A percentile compares a stretch with the other conserved stretches of the same genome.
These are phyloP conservation scores for Holocentrus rufus DNA, from an alignment of 2,797 vertebrate species.

Conservation along the genomic window DNA sequence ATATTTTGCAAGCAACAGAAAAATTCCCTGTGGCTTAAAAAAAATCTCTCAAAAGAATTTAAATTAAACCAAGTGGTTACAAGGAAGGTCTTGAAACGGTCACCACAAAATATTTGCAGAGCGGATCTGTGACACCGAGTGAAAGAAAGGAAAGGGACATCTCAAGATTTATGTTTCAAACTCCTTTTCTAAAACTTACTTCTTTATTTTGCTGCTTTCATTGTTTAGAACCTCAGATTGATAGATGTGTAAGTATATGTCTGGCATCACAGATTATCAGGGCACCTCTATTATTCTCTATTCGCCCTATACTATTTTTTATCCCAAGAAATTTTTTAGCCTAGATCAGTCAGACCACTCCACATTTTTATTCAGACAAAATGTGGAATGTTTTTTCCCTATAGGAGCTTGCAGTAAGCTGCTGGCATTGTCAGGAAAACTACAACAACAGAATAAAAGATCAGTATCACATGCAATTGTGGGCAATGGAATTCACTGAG, in stretches of 20 bases:
- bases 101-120: background rate
- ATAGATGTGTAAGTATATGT: background rate
- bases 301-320: background rate
- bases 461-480: slow-evolving; percentile 1
- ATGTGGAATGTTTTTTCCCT: background rate
- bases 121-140: background rate
- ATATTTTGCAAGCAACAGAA: background rate
- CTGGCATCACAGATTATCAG: background rate
- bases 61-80: background rate
- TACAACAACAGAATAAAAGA: slow-evolving; percentile 7
- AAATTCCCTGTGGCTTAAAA: background rate
- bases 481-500: slow-evolving; percentile 2
- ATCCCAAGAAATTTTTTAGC: background rate
- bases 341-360: background rate
- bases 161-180: background rate
- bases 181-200: background rate
- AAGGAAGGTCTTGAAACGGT: background rate
- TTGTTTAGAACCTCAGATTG: background rate
- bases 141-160: slow-evolving; percentile 10
- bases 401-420: slow-evolving; percentile 12
- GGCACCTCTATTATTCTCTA: background rate
- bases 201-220: background rate
- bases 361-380: slow-evolving; percentile 13
- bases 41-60: background rate
- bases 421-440: slow-evolving; percentile 28